Conservation (phyloP, 2,797 vertebrate species). For the Galaxias olidus region DNA sequence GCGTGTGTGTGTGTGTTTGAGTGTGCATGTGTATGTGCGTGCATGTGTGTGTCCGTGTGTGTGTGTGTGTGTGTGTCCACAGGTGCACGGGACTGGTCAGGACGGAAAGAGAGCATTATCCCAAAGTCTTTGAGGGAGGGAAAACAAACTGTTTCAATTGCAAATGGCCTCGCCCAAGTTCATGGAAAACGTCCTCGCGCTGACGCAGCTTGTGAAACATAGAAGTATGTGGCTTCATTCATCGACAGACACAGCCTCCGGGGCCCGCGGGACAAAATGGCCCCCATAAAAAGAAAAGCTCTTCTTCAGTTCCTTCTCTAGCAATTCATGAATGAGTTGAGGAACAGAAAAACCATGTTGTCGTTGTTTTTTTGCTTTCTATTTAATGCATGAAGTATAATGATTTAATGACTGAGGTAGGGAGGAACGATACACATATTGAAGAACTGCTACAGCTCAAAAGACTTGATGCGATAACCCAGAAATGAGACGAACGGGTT, state of each 20-base stretch:
- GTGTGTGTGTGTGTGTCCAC: slow-evolving; percentile 53
- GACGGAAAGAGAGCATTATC: slow-evolving; percentile 73
- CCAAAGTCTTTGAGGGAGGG: slow-evolving; percentile 56
- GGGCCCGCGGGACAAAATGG: slow-evolving; percentile 57
- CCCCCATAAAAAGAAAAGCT: slow-evolving; percentile 52
- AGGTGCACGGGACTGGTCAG: slow-evolving; percentile 69
- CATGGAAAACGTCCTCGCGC: slow-evolving; percentile 66
- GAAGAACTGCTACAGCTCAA: no score
- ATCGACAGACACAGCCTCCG: slow-evolving; percentile 64
- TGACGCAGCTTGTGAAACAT: slow-evolving; percentile 74
- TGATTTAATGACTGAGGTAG: no score
- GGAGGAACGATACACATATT: no score
- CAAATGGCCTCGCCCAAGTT: slow-evolving; percentile 68
- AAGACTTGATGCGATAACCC: no score
- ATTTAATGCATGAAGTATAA: no score
- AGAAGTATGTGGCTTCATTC: slow-evolving; percentile 70
- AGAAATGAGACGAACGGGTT: no score
- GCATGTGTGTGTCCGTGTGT: slow-evolving; percentile 5
- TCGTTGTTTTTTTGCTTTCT: no score
- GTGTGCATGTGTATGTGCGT: slow-evolving; percentile 22
- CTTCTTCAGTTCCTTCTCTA: slow-evolving; percentile 36
- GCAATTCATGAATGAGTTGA: neutral
- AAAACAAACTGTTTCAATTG: slow-evolving; percentile 74
- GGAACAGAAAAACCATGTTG: no score
- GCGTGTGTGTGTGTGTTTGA: slow-evolving; percentile 20